Percentiles rank a stretch among this genome's conserved stretches.
These are phyloP conservation scores for Fukomys damarensis DNA, from an alignment of 2,113 vertebrate genomes.

Conservation along the genomic window DNA sequence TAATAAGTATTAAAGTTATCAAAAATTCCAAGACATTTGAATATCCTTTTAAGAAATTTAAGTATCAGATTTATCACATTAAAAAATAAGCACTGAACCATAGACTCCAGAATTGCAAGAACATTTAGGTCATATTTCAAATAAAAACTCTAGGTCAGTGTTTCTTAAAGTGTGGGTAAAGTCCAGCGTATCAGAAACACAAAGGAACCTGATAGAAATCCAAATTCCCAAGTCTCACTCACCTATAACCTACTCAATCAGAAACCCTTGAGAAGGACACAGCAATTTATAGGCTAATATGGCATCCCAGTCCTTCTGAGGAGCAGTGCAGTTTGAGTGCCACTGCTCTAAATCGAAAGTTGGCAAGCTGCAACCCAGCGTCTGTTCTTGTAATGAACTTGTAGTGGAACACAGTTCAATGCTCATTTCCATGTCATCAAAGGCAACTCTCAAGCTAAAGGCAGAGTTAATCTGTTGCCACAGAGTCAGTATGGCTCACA, in stretches of 20 bases:
- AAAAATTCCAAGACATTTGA: background rate
- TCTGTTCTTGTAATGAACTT: background rate
- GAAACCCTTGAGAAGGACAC: background rate
- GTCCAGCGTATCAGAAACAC: background rate
- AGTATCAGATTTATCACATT: background rate
- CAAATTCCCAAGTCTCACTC: background rate
- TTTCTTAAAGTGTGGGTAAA: background rate
- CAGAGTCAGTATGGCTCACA: background rate
- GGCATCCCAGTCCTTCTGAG: background rate
- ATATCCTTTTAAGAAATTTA: background rate
- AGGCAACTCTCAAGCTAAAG: background rate
- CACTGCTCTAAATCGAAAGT: background rate
- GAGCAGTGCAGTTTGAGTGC: background rate
- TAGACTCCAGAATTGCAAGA: background rate
- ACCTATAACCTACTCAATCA: background rate
- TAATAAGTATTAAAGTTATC: background rate
- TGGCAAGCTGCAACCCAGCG: background rate
- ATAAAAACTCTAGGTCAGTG: background rate
- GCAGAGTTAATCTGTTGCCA: background rate
- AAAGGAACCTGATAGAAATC: background rate
- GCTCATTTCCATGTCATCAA: accelerated
- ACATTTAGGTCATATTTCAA: background rate
- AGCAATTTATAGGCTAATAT: background rate
- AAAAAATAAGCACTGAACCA: background rate
- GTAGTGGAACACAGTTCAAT: background rate